A percentile compares a stretch with the other conserved stretches of the same genome.
Conservation (phyloP, 1,140 invertebrate genomes). For the Camponotus pennsylvanicus region DNA sequence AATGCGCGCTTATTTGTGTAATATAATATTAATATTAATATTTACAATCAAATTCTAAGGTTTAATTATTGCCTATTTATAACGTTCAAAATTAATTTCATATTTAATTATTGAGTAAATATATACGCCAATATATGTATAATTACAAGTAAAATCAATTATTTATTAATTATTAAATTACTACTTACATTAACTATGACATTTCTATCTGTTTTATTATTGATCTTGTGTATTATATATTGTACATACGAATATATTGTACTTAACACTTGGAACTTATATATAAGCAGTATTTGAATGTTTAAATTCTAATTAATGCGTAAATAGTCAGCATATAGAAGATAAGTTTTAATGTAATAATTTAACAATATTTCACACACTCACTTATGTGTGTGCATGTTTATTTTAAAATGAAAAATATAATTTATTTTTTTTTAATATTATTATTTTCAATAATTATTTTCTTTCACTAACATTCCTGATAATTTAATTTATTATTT, state of each 20-base stretch:
- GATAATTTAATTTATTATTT: not conserved
- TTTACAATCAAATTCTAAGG: not conserved
- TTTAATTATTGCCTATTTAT: not conserved
- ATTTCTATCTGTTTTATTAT: not conserved
- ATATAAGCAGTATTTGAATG: not conserved
- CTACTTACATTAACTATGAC: not conserved
- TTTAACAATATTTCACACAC: not conserved
- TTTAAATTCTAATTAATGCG: not conserved
- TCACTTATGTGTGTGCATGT: not conserved
- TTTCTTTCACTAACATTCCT: not conserved
- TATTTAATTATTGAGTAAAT: not conserved
- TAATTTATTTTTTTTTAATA: not conserved
- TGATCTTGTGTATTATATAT: not conserved
- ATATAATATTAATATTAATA: not conserved
- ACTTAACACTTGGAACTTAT: not conserved
- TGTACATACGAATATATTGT: not conserved
- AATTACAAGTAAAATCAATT: not conserved
- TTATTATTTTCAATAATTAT: constrained; percentile 1
- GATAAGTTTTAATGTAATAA: constrained; percentile 13
- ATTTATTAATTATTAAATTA: not conserved
- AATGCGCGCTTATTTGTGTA: not conserved
- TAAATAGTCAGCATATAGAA: not conserved
- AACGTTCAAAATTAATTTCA: constrained; percentile 14
- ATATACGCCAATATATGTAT: not conserved
- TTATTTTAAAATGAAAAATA: not conserved